A percentile compares a stretch with the other conserved stretches of the same genome.
Conservation (phyloP, 2,797 vertebrate species). For the Phalanger gymnotis region DNA sequence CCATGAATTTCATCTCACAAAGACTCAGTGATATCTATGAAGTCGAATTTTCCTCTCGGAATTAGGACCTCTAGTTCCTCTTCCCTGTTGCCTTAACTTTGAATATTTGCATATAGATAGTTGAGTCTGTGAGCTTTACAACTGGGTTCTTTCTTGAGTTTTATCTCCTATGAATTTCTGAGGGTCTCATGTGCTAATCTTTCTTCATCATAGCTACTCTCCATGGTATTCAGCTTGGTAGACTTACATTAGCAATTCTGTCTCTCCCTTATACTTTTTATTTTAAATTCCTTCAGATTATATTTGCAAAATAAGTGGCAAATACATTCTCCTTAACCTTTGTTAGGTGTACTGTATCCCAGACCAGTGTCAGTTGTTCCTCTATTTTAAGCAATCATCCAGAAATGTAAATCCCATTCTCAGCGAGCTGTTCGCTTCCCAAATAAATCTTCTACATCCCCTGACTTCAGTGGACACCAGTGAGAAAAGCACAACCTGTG, state of each 20-base stretch:
- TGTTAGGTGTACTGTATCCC: background rate
- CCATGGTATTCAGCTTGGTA: background rate
- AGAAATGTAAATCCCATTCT: background rate
- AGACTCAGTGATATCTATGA: background rate
- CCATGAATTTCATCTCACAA: background rate
- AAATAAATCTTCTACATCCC: background rate
- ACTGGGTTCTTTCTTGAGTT: background rate
- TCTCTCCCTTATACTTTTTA: background rate
- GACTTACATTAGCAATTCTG: background rate
- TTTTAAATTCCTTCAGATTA: background rate
- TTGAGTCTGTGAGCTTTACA: background rate
- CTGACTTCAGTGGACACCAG: background rate
- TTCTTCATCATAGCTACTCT: background rate
- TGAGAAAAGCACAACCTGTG: background rate
- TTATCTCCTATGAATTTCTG: background rate
- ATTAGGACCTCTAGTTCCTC: background rate
- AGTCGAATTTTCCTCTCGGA: background rate
- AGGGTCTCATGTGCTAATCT: background rate
- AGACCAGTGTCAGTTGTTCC: background rate
- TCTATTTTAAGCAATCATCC: background rate
- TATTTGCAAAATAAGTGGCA: background rate
- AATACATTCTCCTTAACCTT: background rate
- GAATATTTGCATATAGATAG: background rate
- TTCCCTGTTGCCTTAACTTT: background rate
- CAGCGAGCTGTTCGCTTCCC: background rate